A percentile compares a stretch with the other conserved stretches of the same genome.
Conservation (phyloP, 2,888 invertebrate genomes). For the Hesperia comma region DNA sequence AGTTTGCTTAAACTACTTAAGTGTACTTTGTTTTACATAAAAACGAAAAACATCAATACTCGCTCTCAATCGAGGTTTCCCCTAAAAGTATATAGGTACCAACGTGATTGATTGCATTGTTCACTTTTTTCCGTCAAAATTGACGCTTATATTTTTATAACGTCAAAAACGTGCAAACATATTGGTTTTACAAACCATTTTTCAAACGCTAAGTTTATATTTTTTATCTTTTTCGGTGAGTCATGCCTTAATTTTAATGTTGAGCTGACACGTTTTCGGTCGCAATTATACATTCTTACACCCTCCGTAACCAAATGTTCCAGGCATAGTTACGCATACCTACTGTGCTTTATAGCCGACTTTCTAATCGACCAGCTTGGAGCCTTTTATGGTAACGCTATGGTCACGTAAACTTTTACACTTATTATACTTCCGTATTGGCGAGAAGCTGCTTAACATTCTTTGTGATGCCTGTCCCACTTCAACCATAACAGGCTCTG, state of each 20-base stretch:
- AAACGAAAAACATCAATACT: no score
- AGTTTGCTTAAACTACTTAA: no score
- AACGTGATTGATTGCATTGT: no score
- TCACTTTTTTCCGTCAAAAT: background rate
- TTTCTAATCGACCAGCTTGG: slow-evolving; percentile 55
- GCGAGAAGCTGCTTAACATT: slow-evolving; percentile 64
- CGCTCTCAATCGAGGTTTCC: no score
- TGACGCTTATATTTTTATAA: background rate
- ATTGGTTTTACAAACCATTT: background rate
- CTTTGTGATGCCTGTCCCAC: slow-evolving; percentile 60
- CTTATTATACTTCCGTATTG: slow-evolving; percentile 55
- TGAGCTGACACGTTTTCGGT: background rate
- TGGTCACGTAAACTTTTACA: slow-evolving; percentile 58
- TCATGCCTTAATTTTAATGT: background rate
- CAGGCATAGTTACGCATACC: slow-evolving; percentile 16
- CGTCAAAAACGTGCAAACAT: background rate
- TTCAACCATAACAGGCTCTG: slow-evolving; percentile 44
- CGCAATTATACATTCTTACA: slow-evolving; percentile 18
- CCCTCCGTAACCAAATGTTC: slow-evolving; percentile 30
- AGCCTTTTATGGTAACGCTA: slow-evolving; percentile 50
- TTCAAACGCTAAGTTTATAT: background rate
- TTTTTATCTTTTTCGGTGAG: background rate
- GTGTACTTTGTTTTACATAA: no score
- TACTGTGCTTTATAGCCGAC: slow-evolving; percentile 38
- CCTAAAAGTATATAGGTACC: no score